These are phyloP conservation scores for Agrotis clavis DNA, from an alignment of 2,888 invertebrate genomes.

Conservation along the genomic window DNA sequence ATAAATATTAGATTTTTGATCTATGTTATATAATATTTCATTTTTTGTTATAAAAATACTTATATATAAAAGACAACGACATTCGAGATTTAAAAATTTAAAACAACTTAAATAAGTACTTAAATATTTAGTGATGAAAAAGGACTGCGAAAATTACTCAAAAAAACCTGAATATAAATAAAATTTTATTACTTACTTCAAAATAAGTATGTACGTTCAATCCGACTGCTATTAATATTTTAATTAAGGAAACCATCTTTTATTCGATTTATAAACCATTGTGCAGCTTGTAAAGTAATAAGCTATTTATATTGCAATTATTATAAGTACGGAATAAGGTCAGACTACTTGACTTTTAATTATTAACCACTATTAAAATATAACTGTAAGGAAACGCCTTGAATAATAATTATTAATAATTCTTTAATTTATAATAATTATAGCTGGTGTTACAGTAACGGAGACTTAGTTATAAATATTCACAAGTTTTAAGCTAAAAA, in stretches of 20 bases:
- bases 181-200: conserved; percentile 28
- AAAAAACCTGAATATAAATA: conserved; percentile 22
- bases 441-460: conserved; percentile 48
- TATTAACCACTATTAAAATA: conserved; percentile 80
- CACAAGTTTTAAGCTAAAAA: conserved; percentile 32
- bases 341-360: conserved; percentile 76
- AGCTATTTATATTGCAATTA: conserved; percentile 72
- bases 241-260: conserved; percentile 68
- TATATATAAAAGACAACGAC: no score
- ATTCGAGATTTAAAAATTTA: background rate
- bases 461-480: conserved; percentile 54
- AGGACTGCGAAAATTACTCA: background rate
- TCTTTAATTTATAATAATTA: conserved; percentile 75
- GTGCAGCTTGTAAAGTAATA: conserved; percentile 63
- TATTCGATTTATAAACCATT: conserved; percentile 60
- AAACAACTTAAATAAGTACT: no score
- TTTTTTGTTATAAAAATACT: background rate
- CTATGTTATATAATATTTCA: no score
- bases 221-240: conserved; percentile 57
- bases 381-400: conserved; percentile 81
- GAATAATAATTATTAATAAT: conserved; percentile 60
- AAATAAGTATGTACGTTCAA: conserved; percentile 35
- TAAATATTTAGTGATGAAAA: conserved; percentile 15
- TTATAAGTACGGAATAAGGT: conserved; percentile 74
- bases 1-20: background rate